Evolutionary conservation across 2,888 invertebrate genomes (phyloP).

Genomic region (Pyrocoelia pectoralis): DNA sequence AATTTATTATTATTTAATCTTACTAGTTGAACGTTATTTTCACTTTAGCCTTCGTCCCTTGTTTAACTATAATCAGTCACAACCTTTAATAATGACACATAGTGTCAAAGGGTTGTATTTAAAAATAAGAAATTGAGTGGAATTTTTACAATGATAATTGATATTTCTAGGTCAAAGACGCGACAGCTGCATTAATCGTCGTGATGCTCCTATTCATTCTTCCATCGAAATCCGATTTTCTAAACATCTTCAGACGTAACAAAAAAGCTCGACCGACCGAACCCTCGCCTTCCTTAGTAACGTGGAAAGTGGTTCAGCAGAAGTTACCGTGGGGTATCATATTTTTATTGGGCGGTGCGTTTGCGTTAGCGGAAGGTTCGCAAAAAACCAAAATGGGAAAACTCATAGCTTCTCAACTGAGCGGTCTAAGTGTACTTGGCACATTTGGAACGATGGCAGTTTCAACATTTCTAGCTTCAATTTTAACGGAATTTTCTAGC

Average conservation of each 20-base stretch:
- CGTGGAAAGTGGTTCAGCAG: constrained; percentile 85
- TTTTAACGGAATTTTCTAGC: constrained; percentile 88
- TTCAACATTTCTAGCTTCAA: constrained; percentile 79
- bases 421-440: constrained; percentile 70
- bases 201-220: constrained; percentile 84
- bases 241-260: constrained; percentile 70
- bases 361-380: constrained; percentile 89
- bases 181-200: constrained; percentile 84
- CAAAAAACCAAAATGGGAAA: constrained; percentile 79
- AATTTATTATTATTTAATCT: no score
- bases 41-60: no score
- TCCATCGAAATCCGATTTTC: constrained; percentile 80
- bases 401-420: constrained; percentile 76
- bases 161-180: constrained; percentile 75
- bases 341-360: constrained; percentile 88
- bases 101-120: no score
- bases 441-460: constrained; percentile 74
- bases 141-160: background rate
- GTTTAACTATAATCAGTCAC: no score
- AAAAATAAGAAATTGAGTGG: background rate
- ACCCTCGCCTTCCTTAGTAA: constrained; percentile 75
- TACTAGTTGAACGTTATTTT: no score
- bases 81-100: no score
- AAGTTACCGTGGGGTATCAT: constrained; percentile 92
- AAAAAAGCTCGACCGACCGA: constrained; percentile 68